These are phyloP conservation scores for Pteropus rufus DNA, from an alignment of 2,797 vertebrate genomes.

Conservation along the genomic window DNA sequence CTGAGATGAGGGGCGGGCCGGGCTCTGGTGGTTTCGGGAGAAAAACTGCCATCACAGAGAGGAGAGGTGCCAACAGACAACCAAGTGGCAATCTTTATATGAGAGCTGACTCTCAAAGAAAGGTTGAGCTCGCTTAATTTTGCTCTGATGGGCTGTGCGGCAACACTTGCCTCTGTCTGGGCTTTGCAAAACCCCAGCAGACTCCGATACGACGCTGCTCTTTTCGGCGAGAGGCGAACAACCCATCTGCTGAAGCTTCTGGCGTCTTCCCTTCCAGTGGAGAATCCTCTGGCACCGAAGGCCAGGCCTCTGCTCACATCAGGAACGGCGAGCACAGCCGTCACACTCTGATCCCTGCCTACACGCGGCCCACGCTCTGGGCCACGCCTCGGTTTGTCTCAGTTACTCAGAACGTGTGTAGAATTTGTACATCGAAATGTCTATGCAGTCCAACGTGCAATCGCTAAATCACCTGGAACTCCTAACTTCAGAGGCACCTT, in stretches of 20 bases:
- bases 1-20: background rate
- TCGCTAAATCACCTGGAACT: background rate
- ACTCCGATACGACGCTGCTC: rapidly evolving
- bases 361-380: rapidly evolving
- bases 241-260: background rate
- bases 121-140: background rate
- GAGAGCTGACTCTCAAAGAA: background rate
- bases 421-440: no score
- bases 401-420: rapidly evolving
- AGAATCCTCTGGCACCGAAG: background rate
- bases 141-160: conserved; percentile 12
- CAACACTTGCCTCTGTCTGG: background rate
- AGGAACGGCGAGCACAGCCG: rapidly evolving
- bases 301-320: rapidly evolving
- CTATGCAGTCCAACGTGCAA: no score
- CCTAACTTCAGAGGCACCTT: background rate
- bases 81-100: conserved; percentile 21
- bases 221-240: background rate
- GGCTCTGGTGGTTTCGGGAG: background rate
- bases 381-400: rapidly evolving
- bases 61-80: conserved; percentile 29
- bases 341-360: rapidly evolving
- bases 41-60: background rate
- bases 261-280: background rate
- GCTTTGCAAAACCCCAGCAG: conserved; percentile 50